Percentiles rank a stretch among this genome's conserved stretches.
Conservation (phyloP, 2,113 vertebrate species). For the Cercopithecus mona region DNA sequence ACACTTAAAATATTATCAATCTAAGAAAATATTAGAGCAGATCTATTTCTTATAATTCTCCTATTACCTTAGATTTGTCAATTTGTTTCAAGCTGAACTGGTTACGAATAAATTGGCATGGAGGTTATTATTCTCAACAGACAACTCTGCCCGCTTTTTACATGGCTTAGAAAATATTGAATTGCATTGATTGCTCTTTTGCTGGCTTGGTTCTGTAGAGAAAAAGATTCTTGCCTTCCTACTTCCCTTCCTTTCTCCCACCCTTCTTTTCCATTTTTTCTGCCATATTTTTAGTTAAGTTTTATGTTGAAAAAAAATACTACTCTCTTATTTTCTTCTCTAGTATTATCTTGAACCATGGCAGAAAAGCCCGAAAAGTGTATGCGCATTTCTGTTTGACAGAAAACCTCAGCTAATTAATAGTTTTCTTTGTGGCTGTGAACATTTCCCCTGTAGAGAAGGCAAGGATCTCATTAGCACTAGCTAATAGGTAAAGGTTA, state of each 20-base stretch:
- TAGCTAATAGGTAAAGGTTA: slow-evolving; percentile 20
- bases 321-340: background rate
- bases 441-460: slow-evolving; percentile 17
- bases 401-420: background rate
- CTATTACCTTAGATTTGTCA: background rate
- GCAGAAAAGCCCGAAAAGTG: background rate
- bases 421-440: slow-evolving; percentile 42
- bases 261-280: background rate
- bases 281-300: background rate
- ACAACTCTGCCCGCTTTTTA: background rate
- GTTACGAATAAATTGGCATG: background rate
- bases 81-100: slow-evolving; percentile 17
- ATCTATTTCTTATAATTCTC: background rate
- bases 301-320: background rate
- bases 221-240: background rate
- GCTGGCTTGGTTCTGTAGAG: background rate
- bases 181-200: slow-evolving; percentile 51
- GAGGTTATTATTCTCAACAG: slow-evolving; percentile 37
- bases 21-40: background rate
- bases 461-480: slow-evolving; percentile 56
- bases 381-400: background rate
- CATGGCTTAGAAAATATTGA: slow-evolving; percentile 49
- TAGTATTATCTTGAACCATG: background rate
- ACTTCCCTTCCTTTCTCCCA: background rate
- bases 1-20: background rate